Evolutionary conservation across 1,140 invertebrate genomes (phyloP).

Genomic region (Listronotus bonariensis): DNA sequence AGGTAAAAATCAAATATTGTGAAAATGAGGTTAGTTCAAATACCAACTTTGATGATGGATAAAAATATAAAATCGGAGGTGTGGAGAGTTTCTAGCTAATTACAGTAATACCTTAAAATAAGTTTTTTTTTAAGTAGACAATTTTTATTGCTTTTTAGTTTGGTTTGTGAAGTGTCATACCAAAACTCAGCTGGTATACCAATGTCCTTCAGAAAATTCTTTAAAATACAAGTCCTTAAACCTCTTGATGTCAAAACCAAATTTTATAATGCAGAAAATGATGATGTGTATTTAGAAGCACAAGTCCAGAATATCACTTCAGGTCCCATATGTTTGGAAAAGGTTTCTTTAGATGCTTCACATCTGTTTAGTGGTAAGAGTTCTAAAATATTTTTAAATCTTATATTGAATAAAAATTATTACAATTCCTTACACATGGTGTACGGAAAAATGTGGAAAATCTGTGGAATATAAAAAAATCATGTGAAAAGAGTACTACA

Average conservation of each 20-base stretch:
- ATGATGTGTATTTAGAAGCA: conserved; percentile 96
- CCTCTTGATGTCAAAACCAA: conserved; percentile 98
- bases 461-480: too few relatives aligned
- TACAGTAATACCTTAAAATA: too few relatives aligned
- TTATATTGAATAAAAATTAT: too few relatives aligned
- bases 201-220: conserved; percentile 90
- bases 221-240: conserved; percentile 98
- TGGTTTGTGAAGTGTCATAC: conserved; percentile 96
- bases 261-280: conserved; percentile 95
- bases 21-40: too few relatives aligned
- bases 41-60: too few relatives aligned
- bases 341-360: conserved; percentile 89
- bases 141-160: conserved; percentile 65
- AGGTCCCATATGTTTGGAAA: conserved; percentile 88
- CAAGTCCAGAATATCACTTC: conserved; percentile 95
- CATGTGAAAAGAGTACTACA: too few relatives aligned
- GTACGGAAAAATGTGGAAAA: too few relatives aligned
- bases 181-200: conserved; percentile 71
- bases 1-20: too few relatives aligned
- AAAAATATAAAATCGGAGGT: too few relatives aligned
- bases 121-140: too few relatives aligned
- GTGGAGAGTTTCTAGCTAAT: too few relatives aligned
- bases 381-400: conserved; percentile 14
- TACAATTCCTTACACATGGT: too few relatives aligned
- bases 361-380: conserved; percentile 75